Evolutionary conservation across 2,888 invertebrate genomes (phyloP), one percentile per base, ranked within the genome.

Genomic region (Brenthis hecate): DNA sequence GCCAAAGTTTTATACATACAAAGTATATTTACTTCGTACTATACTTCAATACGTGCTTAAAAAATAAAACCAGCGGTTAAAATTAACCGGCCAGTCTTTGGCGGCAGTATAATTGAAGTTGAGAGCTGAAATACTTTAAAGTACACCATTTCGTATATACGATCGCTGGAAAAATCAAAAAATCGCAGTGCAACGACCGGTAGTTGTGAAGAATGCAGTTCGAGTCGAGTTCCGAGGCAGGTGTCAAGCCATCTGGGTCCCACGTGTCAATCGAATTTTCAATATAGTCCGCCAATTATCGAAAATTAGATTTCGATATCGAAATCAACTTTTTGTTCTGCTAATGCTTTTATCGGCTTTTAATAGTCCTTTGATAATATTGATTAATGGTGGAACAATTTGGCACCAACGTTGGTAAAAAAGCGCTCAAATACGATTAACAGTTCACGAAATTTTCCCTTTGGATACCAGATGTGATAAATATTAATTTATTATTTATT

Each of bases 221-320:
- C 85, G 79, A 78, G 79, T 80, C 83, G 79, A 80, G 84, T 85
- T 83, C 86, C 82, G 85, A 81, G 77, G 86, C 90, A 90, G 91
- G 91, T 90, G 91, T 86, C 83, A 77, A 74, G 72, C 82, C 91
- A 91, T 87, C 87, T 91, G 91, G 87, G 79, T 72, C 79, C 84
- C 89, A 88, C 90, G 89, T 88, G 91, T 69, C 71, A 71, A 71
- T 71, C 66, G 76, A 80, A 80, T 80, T 77, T 78, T 78, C 77
- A 71, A 76, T 79, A 80, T 72, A 81, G 80, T 84, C 84, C 81
- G 79, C 78, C 84, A 81, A 84, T 82, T 81, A 84, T 81, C 80
- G 78, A 76, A 76, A 82, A 80, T 84, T 82, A 81, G 80, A 81
- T 82, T 81, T 69, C 73, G 76, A 77, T 73, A 51, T 57, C 56